phyloP scores from a whole-genome alignment of 2,113 vertebrate species.

The Phalacrocorax pelagicus region DNA sequence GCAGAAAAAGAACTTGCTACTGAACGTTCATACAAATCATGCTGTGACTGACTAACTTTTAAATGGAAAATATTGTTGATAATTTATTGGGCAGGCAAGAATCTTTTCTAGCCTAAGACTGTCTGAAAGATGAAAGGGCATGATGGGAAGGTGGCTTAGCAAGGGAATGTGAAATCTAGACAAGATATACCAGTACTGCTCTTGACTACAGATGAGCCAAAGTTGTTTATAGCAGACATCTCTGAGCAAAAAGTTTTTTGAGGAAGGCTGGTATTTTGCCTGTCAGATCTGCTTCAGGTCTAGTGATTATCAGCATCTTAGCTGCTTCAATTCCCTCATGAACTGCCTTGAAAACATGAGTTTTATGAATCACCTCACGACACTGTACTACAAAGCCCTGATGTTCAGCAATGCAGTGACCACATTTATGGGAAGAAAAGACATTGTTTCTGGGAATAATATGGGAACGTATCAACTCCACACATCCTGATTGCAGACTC shows the following conservation, averaged over 20 bases:
- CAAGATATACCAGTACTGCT: neutral
- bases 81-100: neutral
- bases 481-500: conserved; percentile 51
- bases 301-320: conserved; percentile 51
- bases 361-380: conserved; percentile 41
- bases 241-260: conserved; percentile 23
- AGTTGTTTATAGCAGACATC: conserved; percentile 20
- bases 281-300: conserved; percentile 42
- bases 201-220: conserved; percentile 34
- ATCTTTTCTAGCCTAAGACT: neutral
- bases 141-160: neutral
- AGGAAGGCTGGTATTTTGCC: conserved; percentile 15
- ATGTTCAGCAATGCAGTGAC: conserved; percentile 38
- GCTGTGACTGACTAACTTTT: neutral
- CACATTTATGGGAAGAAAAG: conserved; percentile 42
- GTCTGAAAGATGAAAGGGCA: neutral
- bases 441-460: conserved; percentile 27
- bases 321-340: conserved; percentile 52
- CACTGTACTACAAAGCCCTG: neutral
- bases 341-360: conserved; percentile 19
- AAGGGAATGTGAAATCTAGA: neutral
- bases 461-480: conserved; percentile 17
- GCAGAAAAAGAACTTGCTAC: neutral
- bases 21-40: neutral
- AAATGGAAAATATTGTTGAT: neutral